These are phyloP conservation scores for Sinocyclocheilus grahami DNA, from an alignment of 2,113 vertebrate species.

Conservation along the genomic window DNA sequence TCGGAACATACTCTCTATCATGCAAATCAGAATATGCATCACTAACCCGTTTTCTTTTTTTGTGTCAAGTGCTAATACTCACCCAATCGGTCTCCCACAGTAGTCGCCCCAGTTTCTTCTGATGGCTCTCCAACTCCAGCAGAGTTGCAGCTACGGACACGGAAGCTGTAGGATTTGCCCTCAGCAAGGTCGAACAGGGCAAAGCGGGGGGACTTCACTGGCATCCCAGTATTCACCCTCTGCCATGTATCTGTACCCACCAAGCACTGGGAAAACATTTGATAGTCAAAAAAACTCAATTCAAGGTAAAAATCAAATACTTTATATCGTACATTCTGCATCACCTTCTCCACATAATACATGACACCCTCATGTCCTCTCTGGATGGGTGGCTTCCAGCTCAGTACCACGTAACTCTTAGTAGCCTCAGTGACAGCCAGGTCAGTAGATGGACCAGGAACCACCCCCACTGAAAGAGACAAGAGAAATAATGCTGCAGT, in stretches of 20 bases:
- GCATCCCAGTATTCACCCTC: constrained; percentile 93
- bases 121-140: constrained; percentile 89
- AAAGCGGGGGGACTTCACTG: constrained; percentile 95
- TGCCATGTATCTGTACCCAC: constrained; percentile 91
- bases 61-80: constrained; percentile 56
- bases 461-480: constrained; percentile 82
- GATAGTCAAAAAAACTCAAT: not conserved
- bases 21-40: not conserved
- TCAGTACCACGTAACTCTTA: constrained; percentile 97
- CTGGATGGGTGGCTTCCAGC: constrained; percentile 94
- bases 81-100: constrained; percentile 92
- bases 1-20: not conserved
- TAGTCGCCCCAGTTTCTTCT: constrained; percentile 80
- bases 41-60: constrained; percentile 9
- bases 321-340: not conserved
- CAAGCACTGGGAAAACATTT: constrained; percentile 75
- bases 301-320: not conserved
- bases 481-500: not conserved
- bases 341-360: constrained; percentile 98
- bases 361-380: constrained; percentile 97
- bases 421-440: constrained; percentile 93
- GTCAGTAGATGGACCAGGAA: constrained; percentile 88
- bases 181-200: constrained; percentile 94
- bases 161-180: constrained; percentile 92
- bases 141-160: constrained; percentile 96